Percentiles rank a stretch among this genome's conserved stretches.
phyloP scores from a whole-genome alignment of 1,140 invertebrate genomes.

The Amphibalanus amphitrite region DNA sequence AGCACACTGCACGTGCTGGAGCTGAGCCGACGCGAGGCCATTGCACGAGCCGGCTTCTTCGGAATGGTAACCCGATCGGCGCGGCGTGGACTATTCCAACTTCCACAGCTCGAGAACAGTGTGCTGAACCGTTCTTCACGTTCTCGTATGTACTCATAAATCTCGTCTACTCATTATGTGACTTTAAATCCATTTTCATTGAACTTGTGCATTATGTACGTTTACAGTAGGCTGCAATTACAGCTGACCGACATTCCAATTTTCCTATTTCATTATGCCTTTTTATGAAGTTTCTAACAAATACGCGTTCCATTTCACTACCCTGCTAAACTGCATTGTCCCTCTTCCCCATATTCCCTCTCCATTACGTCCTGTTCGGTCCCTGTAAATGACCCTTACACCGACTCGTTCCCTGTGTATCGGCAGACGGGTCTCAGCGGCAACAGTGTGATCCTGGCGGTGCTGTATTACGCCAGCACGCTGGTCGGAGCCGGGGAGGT shows the following conservation, averaged over 20 bases:
- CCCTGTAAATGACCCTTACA: background rate
- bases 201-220: no score
- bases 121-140: no score
- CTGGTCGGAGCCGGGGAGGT: slow-evolving; percentile 66
- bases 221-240: no score
- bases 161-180: no score
- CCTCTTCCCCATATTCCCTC: slow-evolving; percentile 8
- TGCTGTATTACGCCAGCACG: slow-evolving; percentile 80
- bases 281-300: no score
- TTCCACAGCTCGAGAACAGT: no score
- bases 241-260: no score
- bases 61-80: slow-evolving; percentile 60
- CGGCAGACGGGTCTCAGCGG: slow-evolving; percentile 77
- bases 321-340: slow-evolving; percentile 2
- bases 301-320: slow-evolving; percentile 10
- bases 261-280: no score
- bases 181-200: no score
- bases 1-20: slow-evolving; percentile 55
- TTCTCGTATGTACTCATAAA: no score
- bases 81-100: no score
- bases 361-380: background rate
- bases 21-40: slow-evolving; percentile 69
- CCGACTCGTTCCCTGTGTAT: no score
- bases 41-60: slow-evolving; percentile 75
- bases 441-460: slow-evolving; percentile 75